Evolutionary conservation across 2,797 vertebrate species (phyloP).

Genomic region (Clamator glandarius): DNA sequence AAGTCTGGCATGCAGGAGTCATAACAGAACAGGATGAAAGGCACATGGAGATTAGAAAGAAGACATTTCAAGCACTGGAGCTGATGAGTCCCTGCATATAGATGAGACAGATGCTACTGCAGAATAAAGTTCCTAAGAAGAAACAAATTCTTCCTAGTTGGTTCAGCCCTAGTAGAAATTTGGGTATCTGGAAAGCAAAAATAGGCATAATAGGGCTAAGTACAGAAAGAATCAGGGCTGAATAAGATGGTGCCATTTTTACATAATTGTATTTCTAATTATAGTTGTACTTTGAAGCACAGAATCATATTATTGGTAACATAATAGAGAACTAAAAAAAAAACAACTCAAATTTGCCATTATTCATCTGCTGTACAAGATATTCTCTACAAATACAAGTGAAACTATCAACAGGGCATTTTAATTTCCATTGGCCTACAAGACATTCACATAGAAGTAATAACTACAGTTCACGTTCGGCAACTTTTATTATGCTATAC

Average conservation of each 20-base stretch:
- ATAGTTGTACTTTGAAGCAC: slow-evolving; percentile 32
- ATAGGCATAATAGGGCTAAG: not conserved
- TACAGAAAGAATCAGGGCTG: not conserved
- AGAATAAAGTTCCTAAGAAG: not conserved
- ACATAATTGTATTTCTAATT: slow-evolving; percentile 50
- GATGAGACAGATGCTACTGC: not conserved
- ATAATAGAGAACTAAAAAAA: slow-evolving; percentile 36
- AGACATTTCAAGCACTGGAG: not conserved
- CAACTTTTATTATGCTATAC: not conserved
- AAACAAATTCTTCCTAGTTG: not conserved
- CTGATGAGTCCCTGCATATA: not conserved
- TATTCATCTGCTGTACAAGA: slow-evolving; percentile 47
- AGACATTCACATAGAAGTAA: not conserved
- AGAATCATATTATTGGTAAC: slow-evolving; percentile 31
- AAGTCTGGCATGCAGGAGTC: not conserved
- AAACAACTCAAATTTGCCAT: not conserved
- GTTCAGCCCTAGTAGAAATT: not conserved
- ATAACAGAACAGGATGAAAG: not conserved
- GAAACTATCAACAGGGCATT: slow-evolving; percentile 45
- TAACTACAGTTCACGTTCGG: slow-evolving; percentile 9
- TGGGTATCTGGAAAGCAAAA: not conserved
- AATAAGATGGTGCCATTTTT: slow-evolving; percentile 43
- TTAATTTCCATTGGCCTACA: slow-evolving; percentile 40
- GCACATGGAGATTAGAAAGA: not conserved
- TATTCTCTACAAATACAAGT: slow-evolving; percentile 26